phyloP scores from a whole-genome alignment of 2,888 invertebrate genomes.

The Pterostichus madidus region DNA sequence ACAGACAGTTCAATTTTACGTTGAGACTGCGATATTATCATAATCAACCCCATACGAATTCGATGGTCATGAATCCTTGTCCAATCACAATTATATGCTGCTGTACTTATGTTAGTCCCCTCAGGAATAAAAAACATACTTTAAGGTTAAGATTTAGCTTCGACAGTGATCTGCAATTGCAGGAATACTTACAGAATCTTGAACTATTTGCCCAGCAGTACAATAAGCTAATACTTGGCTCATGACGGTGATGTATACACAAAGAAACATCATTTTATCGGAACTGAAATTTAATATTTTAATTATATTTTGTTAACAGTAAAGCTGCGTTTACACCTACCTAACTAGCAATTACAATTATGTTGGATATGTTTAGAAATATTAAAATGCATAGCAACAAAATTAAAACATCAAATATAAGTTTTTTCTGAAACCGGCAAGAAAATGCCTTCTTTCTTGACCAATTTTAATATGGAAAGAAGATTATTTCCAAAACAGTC shows the following conservation, averaged over 20 bases:
- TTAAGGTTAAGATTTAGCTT: not conserved
- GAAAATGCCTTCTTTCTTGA: no score
- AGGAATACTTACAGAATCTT: conserved; percentile 26
- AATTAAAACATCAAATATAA: no score
- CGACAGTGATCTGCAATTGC: not conserved
- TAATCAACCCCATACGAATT: conserved; percentile 37
- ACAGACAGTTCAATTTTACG: conserved; percentile 11
- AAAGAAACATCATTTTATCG: conserved; percentile 9
- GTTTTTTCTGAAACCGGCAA: no score
- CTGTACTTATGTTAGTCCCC: not conserved
- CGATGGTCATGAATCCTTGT: not conserved
- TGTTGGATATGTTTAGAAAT: no score
- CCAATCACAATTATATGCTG: conserved; percentile 19
- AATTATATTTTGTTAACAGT: not conserved
- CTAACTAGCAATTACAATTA: no score
- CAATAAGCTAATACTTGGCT: conserved; percentile 26
- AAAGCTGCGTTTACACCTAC: no score
- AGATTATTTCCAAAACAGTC: no score
- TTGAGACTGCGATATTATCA: conserved; percentile 21
- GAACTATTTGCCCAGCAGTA: conserved; percentile 34
- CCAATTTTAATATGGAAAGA: no score
- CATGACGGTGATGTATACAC: conserved; percentile 23
- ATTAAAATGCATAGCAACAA: no score
- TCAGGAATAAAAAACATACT: not conserved
- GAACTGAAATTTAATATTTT: conserved; percentile 5